Conservation (phyloP, 2,797 vertebrate genomes). For the Sarcophilus harrisii region DNA sequence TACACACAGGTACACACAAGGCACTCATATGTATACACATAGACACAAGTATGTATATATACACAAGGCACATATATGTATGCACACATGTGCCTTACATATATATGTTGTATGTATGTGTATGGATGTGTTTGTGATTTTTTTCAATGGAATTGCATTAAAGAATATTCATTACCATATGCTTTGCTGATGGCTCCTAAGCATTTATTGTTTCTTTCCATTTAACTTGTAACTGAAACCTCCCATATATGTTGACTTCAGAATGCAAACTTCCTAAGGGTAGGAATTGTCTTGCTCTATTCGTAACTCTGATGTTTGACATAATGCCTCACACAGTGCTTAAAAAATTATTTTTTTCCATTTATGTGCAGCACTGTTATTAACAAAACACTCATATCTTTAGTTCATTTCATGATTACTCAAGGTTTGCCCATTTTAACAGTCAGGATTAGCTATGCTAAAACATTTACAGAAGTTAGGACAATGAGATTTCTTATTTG, state of each 20-base stretch:
- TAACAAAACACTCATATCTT: neutral
- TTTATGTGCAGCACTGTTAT: neutral
- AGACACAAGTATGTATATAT: no score
- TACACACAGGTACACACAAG: no score
- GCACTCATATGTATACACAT: no score
- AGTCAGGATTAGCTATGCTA: neutral
- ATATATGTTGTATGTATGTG: no score
- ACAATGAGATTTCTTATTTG: neutral
- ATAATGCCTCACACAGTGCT: neutral
- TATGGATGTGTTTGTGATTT: neutral
- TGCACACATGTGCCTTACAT: no score
- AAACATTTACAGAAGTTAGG: neutral
- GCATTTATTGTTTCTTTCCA: neutral
- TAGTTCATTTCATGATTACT: neutral
- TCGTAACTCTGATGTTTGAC: neutral
- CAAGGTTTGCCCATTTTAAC: neutral
- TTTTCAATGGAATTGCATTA: neutral
- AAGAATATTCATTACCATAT: neutral
- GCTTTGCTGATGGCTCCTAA: neutral
- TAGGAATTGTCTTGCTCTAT: neutral
- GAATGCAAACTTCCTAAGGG: neutral
- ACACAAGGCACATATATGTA: no score
- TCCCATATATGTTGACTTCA: neutral
- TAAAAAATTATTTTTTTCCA: neutral
- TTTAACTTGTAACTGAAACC: neutral